Conservation (phyloP, 2,888 invertebrate genomes). For the Phortica okadai region DNA sequence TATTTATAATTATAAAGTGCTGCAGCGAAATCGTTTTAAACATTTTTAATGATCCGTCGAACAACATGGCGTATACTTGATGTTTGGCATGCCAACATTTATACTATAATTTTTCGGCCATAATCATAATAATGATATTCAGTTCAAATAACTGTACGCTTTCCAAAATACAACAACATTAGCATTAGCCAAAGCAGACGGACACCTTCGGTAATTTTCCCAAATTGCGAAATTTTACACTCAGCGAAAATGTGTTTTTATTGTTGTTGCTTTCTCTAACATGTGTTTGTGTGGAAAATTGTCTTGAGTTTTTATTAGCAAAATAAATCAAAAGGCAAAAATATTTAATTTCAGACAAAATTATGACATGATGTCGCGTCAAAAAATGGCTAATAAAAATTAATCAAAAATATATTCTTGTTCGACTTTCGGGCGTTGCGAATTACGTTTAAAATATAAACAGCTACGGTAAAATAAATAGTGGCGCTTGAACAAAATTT, state of each 20-base stretch:
- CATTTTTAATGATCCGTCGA: conserved; percentile 41
- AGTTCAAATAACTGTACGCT: not conserved
- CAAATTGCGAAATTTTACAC: conserved; percentile 16
- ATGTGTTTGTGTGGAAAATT: not conserved
- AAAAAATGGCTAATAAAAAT: conserved; percentile 60
- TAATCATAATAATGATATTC: conserved; percentile 33
- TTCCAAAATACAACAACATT: conserved; percentile 19
- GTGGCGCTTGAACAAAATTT: too few relatives aligned
- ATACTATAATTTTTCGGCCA: not conserved
- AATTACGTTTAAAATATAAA: too few relatives aligned
- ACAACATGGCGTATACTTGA: conserved; percentile 54
- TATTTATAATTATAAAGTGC: not conserved
- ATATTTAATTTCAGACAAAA: conserved; percentile 2
- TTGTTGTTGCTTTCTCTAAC: not conserved
- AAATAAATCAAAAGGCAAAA: conserved; percentile 10
- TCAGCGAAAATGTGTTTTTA: conserved; percentile 1
- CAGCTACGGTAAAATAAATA: too few relatives aligned
- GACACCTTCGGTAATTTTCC: conserved; percentile 28
- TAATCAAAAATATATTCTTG: conserved; percentile 55
- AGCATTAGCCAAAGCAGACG: not conserved
- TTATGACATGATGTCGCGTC: conserved; percentile 62
- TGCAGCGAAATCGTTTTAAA: not conserved
- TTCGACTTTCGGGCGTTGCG: too few relatives aligned
- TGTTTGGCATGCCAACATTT: conserved; percentile 24
- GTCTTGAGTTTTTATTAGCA: not conserved